Percentiles rank a stretch among this genome's conserved stretches.
phyloP scores from a whole-genome alignment of 2,113 vertebrate species.

The Tupaia chinensis region DNA sequence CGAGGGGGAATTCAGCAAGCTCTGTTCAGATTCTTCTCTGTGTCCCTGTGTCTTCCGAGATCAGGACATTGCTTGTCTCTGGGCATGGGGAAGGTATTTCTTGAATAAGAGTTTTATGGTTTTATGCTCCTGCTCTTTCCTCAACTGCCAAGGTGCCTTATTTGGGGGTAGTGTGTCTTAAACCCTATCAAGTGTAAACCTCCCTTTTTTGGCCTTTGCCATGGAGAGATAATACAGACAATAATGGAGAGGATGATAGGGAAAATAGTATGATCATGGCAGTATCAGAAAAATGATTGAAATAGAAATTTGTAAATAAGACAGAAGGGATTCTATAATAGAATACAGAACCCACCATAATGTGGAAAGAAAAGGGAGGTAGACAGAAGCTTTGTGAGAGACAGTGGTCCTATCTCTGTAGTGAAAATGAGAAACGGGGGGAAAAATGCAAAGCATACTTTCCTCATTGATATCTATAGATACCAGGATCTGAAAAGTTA shows the following conservation, averaged over 20 bases:
- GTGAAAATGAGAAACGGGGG: neutral
- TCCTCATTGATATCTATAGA: neutral
- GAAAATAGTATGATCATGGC: neutral
- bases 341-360: neutral
- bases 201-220: neutral
- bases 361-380: neutral
- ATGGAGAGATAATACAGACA: neutral
- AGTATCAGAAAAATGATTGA: neutral
- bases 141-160: neutral
- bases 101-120: neutral
- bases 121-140: neutral
- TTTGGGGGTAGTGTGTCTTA: neutral
- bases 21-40: neutral
- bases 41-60: neutral
- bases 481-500: neutral
- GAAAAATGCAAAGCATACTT: neutral
- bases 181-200: neutral
- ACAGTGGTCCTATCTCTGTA: accelerated
- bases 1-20: neutral
- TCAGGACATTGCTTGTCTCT: neutral
- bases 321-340: neutral
- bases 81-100: neutral
- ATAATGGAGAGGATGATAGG: neutral
- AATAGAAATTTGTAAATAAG: neutral
- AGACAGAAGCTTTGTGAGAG: neutral